A percentile compares a stretch with the other conserved stretches of the same genome.
Conservation (phyloP, 1,140 invertebrate species). For the Drosophila bocqueti region DNA sequence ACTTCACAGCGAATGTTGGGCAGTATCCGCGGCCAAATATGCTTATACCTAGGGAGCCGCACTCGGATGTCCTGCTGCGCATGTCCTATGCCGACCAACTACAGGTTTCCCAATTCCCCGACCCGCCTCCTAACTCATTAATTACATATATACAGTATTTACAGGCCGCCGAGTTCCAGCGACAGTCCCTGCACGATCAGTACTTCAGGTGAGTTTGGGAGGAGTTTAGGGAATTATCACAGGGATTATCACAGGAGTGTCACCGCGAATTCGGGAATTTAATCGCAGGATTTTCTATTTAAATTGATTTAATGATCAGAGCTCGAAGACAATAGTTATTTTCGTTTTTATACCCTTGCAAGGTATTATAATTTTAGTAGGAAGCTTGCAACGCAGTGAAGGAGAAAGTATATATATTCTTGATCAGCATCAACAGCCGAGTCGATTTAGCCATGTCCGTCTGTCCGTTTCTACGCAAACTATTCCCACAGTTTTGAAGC, state of each 20-base stretch:
- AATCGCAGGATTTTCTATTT: background rate
- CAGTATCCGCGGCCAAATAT: constrained; percentile 85
- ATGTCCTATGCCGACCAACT: constrained; percentile 85
- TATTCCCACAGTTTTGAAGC: no score
- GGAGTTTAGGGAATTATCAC: background rate
- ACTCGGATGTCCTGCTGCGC: constrained; percentile 84
- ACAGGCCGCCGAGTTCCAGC: constrained; percentile 85
- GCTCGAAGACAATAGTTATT: no score
- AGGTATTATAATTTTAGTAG: no score
- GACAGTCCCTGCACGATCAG: constrained; percentile 84
- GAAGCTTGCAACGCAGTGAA: no score
- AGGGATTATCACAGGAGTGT: background rate
- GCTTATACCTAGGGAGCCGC: constrained; percentile 85
- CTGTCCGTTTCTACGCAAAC: no score
- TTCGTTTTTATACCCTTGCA: no score
- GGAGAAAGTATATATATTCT: no score
- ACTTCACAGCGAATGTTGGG: constrained; percentile 84
- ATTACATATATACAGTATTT: constrained; percentile 85
- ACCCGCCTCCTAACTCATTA: constrained; percentile 74
- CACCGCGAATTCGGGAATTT: background rate
- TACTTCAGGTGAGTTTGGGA: constrained; percentile 82
- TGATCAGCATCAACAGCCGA: no score
- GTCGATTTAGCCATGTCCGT: no score
- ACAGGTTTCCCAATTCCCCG: constrained; percentile 81
- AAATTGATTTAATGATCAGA: background rate